phyloP scores from a whole-genome alignment of 2,797 vertebrate species.

The Cryptoprocta ferox region DNA sequence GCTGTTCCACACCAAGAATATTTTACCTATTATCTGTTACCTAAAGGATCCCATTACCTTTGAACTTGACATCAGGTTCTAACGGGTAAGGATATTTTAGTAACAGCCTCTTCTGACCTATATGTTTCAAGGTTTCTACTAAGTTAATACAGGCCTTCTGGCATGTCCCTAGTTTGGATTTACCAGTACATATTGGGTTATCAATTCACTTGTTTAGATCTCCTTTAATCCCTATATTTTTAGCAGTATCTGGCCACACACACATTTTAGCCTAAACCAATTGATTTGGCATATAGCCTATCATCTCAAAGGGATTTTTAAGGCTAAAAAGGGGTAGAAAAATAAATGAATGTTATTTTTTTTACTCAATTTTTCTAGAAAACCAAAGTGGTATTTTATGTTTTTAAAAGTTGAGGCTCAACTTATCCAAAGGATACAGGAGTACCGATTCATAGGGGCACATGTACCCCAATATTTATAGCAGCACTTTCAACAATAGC shows the following conservation, averaged over 20 bases:
- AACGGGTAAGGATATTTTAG: conserved; percentile 87
- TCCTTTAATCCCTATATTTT: neutral
- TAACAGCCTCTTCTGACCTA: too few relatives aligned
- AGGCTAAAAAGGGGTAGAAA: neutral
- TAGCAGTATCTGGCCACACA: neutral
- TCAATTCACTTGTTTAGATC: neutral
- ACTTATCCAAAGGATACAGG: too few relatives aligned
- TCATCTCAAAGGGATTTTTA: neutral
- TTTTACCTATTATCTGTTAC: conserved; percentile 89
- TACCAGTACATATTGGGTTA: neutral
- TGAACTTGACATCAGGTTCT: conserved; percentile 93
- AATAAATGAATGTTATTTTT: neutral
- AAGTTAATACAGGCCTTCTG: neutral
- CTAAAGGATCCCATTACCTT: conserved; percentile 91
- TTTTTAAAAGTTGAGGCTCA: neutral
- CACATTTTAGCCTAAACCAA: neutral
- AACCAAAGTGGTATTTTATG: neutral
- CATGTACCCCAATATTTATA: too few relatives aligned
- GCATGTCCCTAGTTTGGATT: neutral
- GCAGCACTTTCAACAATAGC: too few relatives aligned
- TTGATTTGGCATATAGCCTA: neutral
- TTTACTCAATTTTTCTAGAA: neutral
- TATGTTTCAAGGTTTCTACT: neutral
- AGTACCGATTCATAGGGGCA: too few relatives aligned
- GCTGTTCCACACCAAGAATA: conserved; percentile 91